These are phyloP conservation scores for Pseudorasbora parva DNA, from an alignment of 2,113 vertebrate species.

Conservation along the genomic window DNA sequence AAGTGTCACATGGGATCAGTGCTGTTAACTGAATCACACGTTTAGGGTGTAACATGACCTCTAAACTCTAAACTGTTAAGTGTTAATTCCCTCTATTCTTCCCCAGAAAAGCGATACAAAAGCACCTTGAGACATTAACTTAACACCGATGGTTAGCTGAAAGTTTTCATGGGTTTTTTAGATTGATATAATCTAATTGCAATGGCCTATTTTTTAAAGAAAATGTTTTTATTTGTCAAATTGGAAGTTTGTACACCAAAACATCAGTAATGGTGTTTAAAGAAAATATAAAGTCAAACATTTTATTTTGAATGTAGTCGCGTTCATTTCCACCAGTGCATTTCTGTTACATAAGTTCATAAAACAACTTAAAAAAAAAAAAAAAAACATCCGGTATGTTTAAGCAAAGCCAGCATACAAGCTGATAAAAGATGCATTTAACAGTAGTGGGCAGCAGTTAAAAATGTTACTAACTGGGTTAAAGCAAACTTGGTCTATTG, in stretches of 20 bases:
- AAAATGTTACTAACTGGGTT: constrained; percentile 49
- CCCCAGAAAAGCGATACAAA: not conserved
- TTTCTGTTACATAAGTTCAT: constrained; percentile 42
- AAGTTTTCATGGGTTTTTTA: not conserved
- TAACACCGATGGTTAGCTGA: constrained; percentile 5
- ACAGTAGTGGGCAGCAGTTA: constrained; percentile 33
- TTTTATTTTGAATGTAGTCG: constrained; percentile 10
- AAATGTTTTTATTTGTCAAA: not conserved
- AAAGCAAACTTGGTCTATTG: constrained; percentile 29
- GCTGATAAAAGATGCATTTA: constrained; percentile 4
- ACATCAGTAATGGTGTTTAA: not conserved
- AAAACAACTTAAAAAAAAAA: constrained; percentile 57
- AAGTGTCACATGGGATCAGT: constrained; percentile 4
- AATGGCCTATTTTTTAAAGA: constrained; percentile 12
- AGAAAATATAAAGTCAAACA: not conserved
- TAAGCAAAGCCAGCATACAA: constrained; percentile 7
- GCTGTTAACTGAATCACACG: not conserved
- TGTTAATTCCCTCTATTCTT: constrained; percentile 17
- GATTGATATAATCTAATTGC: constrained; percentile 4
- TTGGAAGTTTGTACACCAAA: not conserved
- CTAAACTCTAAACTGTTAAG: not conserved
- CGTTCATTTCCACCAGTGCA: not conserved
- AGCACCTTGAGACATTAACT: constrained; percentile 30
- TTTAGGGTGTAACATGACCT: not conserved
- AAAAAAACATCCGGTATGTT: not conserved